These are phyloP conservation scores for Eretmochelys imbricata DNA, from an alignment of 2,113 vertebrate genomes.

Conservation along the genomic window DNA sequence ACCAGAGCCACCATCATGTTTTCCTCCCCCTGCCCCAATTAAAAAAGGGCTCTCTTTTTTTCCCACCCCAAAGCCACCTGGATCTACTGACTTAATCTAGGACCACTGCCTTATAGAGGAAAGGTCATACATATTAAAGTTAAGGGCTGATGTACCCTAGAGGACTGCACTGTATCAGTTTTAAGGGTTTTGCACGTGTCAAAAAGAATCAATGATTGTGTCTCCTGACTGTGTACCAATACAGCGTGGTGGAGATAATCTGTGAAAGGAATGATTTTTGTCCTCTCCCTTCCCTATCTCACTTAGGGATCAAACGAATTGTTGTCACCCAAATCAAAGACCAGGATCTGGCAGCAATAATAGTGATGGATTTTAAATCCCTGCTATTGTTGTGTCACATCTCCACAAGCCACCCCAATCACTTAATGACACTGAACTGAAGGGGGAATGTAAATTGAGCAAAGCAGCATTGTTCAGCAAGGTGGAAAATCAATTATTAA, in stretches of 20 bases:
- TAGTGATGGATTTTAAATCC: background rate
- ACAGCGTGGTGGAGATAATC: background rate
- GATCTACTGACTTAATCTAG: background rate
- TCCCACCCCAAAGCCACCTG: background rate
- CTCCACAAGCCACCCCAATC: background rate
- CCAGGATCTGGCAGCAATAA: background rate
- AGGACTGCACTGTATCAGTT: background rate
- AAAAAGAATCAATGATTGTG: background rate
- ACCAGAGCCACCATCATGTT: background rate
- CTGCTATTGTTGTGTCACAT: fast-evolving
- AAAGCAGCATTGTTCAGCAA: background rate
- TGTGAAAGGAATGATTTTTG: background rate
- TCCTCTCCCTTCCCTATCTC: background rate
- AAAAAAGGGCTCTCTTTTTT: background rate
- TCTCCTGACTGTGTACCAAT: background rate
- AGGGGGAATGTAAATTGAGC: background rate
- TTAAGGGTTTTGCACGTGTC: background rate
- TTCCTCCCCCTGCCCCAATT: background rate
- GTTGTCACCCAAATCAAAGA: background rate
- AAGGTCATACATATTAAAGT: background rate
- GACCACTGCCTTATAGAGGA: background rate
- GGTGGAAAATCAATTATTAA: slow-evolving; percentile 38
- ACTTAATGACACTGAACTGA: background rate
- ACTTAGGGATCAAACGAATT: background rate
- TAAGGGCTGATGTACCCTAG: background rate